Base-by-base conservation (phyloP, 2,797 vertebrate genomes). In the Myiothlypis chrysogaster region DNA sequence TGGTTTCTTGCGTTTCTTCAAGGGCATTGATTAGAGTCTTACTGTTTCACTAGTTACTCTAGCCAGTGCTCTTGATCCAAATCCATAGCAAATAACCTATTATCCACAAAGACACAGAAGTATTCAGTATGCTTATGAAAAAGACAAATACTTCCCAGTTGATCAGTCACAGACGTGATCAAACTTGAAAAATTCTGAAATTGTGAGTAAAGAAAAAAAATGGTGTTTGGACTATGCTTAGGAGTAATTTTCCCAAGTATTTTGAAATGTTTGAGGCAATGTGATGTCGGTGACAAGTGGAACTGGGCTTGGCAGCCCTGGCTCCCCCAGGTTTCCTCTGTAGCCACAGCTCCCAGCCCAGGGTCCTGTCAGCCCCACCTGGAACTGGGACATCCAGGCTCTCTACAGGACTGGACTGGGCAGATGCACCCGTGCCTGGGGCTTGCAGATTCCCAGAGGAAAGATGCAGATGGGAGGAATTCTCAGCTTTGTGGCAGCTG, bases 51-150 rank as follows among this genome's bases (percentile, higher is more conserved):
- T 79, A 52, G 73, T 17, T 89, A 39, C 81, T 89, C 91, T 56
- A 76, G 85, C 44, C 76, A 86, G 44, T 47, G 70, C 80, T 81
- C 86, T 93, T 87, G 92, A 95, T 94, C 78, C 78, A 89, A 79
- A 82, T 82, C 92, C 95, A 90, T 32, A 91, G 94, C 85, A 94
- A 96, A 95, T 88, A 96, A 87, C 52, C 86, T 79, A 73, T 93
- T 95, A 87, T 90, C 81, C 90, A 68, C 80, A 92, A 64, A 90
- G 32, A 93, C 86, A 90, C 73, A 79, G 73, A 91, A 88, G 56
- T 77, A 66, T 70, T 92, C 70, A 75, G 76, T 84, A 53, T 47
- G 49, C 52, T 94, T 30, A 65, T 77, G 28, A 94, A 90, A 82
- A 94, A 86, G 66, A 73, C 57, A 82, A 87, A 32, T 88, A 95